Base-by-base conservation (phyloP, 2,113 vertebrate genomes). In the Spea multiplicata region DNA sequence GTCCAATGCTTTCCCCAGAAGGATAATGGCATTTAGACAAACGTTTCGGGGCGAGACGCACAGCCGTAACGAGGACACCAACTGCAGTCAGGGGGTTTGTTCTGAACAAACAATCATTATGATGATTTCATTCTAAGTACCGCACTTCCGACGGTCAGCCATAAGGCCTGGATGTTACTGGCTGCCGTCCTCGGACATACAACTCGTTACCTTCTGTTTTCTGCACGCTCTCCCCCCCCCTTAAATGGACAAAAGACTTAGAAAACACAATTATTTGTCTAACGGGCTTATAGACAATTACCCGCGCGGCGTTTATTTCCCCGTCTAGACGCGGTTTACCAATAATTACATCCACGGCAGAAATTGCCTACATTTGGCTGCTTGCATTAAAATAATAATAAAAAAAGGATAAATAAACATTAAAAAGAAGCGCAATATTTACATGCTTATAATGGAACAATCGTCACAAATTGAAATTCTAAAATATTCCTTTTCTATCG, bases 321-420 rank as follows among this genome's bases (percentile, higher is more conserved):
- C 66, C 14, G 45, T 47, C 66, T 14, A 9, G 6, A 13, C 46
- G 66, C 10, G 5, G 5, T 8, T 61, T 61, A 61, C 57, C 14
- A 4, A 46, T 68, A 68, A 68, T 68, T 47, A 68, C 66, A 68
- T 68, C 12, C 66, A 44, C 66, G 7, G 13, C 66, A 47, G 14
- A 47, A 68, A 68, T 68, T 12, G 66, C 10, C 66, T 68, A 47
- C 12, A 68, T 66, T 44, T 66, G 64, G 9, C 64, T 66, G 8
- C 16, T 30, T 30, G 30, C 2, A 30, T 30, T 30, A 30, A 30
- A 30, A 30, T 30, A 30, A 30, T 30, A 30, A 30, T 1, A 30
- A 30, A 30, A 30, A 30, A 30, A 30, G 30, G 30, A 30, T 30
- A 30, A 30, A 30, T 30, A 30, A 30, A 30, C 30, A 30, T 30